phyloP scores from a whole-genome alignment of 2,888 invertebrate genomes.

The Chrysopilus asiliformis region DNA sequence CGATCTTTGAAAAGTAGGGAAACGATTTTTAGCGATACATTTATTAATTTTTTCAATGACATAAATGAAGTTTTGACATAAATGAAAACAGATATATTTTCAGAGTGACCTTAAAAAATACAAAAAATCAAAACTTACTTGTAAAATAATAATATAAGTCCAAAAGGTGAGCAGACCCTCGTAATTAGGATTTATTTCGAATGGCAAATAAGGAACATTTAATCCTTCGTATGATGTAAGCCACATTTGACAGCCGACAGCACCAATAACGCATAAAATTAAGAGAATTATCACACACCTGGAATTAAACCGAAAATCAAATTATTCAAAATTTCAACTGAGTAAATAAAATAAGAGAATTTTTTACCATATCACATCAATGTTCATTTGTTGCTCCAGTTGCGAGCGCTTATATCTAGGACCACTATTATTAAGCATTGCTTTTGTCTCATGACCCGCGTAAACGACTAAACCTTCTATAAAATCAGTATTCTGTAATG shows the following conservation, averaged over 20 bases:
- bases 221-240: slow-evolving; percentile 39
- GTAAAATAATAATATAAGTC: slow-evolving; percentile 90
- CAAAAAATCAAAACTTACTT: slow-evolving; percentile 53
- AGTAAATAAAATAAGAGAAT: slow-evolving; percentile 49
- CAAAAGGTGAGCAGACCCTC: slow-evolving; percentile 83
- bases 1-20: neutral
- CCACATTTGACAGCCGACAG: slow-evolving; percentile 84
- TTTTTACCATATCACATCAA: slow-evolving; percentile 91
- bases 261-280: slow-evolving; percentile 79
- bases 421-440: slow-evolving; percentile 93
- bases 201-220: slow-evolving; percentile 54
- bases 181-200: slow-evolving; percentile 45
- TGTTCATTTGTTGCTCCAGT: slow-evolving; percentile 87
- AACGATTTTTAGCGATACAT: too few species aligned
- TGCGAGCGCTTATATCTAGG: slow-evolving; percentile 87
- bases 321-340: neutral
- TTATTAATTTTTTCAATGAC: too few species aligned
- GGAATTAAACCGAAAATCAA: slow-evolving; percentile 8
- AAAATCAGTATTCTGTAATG: slow-evolving; percentile 75
- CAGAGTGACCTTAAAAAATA: too few species aligned
- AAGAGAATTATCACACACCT: slow-evolving; percentile 79
- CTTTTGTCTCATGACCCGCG: slow-evolving; percentile 94
- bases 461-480: slow-evolving; percentile 95
- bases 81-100: slow-evolving; percentile 1
- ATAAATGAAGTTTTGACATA: slow-evolving; percentile 1